Evolutionary conservation across 2,888 invertebrate species (phyloP), one percentile per base, ranked within the genome.

Genomic region (Drosophila birchii): DNA sequence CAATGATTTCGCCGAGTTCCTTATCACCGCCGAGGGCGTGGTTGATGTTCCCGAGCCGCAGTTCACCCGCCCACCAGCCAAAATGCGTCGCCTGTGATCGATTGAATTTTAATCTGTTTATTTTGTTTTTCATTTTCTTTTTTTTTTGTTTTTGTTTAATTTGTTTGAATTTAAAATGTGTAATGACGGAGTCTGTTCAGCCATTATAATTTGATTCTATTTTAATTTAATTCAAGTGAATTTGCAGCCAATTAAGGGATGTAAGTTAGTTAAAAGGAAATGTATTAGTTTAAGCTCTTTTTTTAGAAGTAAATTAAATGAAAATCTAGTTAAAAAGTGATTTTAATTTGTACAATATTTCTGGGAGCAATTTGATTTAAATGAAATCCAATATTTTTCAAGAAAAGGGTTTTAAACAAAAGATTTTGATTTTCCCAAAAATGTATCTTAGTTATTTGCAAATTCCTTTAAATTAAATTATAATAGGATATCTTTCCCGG

Each of bases 1-100:
- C 3, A 90, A 91, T 61, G 89, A 87, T 38, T 90, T 90, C 34
- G 93, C 94, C 49, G 91, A 93, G 69, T 95, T 94, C 90, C 78
- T 93, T 7, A 94, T 95, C 63, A 93, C 93, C 32, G 78, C 92
- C 3, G 89, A 91, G 45, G 94, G 94, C n/a, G 83, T 92, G 14
- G 80, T 88, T 0, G 84, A 91, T 74, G 80, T 88, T 20, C 86
- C 90, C 1, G 56, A 29, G 20, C 72, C 70, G 6, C 11, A 43
- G 3, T 18, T 41, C 16, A n/a, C 34, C 18, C 54, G 57, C 20
- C 57, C 71, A 3, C 71, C 71, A 3, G 39, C 67, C n/a, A 73
- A 73, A 49, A 68, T 58, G 18, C 58, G 54, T 16, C 76, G 76
- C 20, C 43, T 76, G 54, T 71, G 43, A 71, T 66, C 71, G 64